Percentiles rank a stretch among this genome's conserved stretches.
phyloP scores from a whole-genome alignment of 2,113 vertebrate genomes.

The Butastur rufipennis region DNA sequence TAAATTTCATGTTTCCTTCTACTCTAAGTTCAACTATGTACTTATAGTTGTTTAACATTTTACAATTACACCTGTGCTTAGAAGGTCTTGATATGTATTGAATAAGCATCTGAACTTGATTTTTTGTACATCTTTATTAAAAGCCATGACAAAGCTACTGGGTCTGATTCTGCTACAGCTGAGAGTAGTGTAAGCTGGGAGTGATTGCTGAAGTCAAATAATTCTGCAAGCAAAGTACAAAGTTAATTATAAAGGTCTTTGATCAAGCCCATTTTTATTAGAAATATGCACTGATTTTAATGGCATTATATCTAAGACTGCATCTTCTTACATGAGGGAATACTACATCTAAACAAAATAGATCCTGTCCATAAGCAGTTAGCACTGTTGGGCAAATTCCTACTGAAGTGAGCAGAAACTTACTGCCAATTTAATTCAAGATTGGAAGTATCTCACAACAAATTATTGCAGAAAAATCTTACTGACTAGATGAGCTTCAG shows the following conservation, averaged over 20 bases:
- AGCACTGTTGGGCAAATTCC: not conserved
- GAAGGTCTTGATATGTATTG: not conserved
- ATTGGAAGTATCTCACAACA: not conserved
- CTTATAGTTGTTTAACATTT: not conserved
- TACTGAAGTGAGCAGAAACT: not conserved
- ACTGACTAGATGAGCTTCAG: not conserved
- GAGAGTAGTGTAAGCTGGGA: not conserved
- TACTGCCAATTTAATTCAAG: not conserved
- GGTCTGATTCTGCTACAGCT: not conserved
- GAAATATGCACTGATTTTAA: not conserved
- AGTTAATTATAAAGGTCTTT: not conserved
- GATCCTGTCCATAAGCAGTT: not conserved
- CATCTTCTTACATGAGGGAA: not conserved
- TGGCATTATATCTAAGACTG: not conserved
- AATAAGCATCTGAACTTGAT: not conserved
- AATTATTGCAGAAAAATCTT: not conserved
- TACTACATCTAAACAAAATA: not conserved
- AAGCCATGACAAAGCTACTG: not conserved
- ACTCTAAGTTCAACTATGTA: not conserved
- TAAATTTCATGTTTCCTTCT: not conserved
- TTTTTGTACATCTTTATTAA: not conserved
- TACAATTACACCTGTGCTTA: not conserved
- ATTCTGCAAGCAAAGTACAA: not conserved
- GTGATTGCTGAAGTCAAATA: not conserved
- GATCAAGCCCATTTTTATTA: not conserved